A percentile compares a stretch with the other conserved stretches of the same genome.
These are phyloP conservation scores for Stegana nigrithorax DNA, from an alignment of 2,888 invertebrate genomes.

Conservation along the genomic window DNA sequence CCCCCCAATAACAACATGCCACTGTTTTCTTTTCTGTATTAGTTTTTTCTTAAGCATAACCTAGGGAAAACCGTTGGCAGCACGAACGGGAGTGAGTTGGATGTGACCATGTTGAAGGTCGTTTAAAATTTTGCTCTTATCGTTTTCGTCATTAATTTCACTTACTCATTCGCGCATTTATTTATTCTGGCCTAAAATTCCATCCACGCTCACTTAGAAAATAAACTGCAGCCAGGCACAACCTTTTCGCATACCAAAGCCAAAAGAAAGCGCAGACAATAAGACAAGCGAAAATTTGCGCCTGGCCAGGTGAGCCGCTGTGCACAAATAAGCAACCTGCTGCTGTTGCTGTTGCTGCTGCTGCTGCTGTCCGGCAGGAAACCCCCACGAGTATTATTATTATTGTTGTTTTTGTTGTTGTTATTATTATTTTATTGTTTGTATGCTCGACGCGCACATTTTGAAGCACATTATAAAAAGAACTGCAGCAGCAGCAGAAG, in stretches of 20 bases:
- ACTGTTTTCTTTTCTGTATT: background rate
- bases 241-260: background rate
- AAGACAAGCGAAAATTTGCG: no score
- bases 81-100: background rate
- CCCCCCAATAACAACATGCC: background rate
- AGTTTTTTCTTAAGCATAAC: no score
- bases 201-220: no score
- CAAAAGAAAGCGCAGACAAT: background rate
- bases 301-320: no score
- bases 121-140: conserved; percentile 16
- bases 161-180: conserved; percentile 23
- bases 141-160: conserved; percentile 27
- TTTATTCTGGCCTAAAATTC: conserved; percentile 12
- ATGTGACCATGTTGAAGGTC: background rate
- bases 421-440: no score
- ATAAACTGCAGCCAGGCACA: background rate
- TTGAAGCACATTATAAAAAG: background rate
- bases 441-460: background rate
- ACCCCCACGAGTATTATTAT: conserved; percentile 57
- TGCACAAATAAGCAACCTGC: no score
- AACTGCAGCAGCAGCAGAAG: conserved; percentile 3
- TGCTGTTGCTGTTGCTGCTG: no score
- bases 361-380: conserved; percentile 22
- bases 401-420: no score
- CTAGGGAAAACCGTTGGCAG: no score